These are phyloP conservation scores for Pitangus sulphuratus DNA, from an alignment of 2,797 vertebrate genomes.

Conservation along the genomic window DNA sequence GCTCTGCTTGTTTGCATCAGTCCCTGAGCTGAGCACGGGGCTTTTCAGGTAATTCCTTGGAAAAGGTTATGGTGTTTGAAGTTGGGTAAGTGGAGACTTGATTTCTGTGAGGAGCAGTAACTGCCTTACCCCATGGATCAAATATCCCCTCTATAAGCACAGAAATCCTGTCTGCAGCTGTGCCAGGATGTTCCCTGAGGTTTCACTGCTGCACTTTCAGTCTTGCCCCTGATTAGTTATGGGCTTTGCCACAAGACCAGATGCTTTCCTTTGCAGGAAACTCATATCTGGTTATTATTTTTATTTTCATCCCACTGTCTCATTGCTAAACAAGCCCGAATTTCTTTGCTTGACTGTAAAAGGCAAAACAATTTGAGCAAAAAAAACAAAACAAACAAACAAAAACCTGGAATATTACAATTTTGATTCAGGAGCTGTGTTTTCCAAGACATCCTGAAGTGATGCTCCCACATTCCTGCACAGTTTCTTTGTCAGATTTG, in stretches of 20 bases:
- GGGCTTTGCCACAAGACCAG: not conserved
- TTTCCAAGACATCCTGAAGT: not conserved
- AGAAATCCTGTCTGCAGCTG: not conserved
- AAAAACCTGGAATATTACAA: not conserved
- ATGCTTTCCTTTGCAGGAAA: not conserved
- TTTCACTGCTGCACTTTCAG: not conserved
- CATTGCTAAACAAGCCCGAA: not conserved
- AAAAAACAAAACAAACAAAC: not conserved
- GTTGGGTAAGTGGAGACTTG: not conserved
- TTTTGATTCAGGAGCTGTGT: not conserved
- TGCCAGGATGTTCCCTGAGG: not conserved
- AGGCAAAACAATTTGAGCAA: not conserved
- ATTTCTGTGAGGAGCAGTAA: not conserved
- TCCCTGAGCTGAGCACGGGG: not conserved
- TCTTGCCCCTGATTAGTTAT: not conserved
- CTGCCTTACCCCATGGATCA: not conserved
- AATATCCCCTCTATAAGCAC: not conserved
- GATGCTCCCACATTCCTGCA: not conserved
- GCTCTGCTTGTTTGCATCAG: not conserved
- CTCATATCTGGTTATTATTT: not conserved
- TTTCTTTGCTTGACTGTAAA: not conserved
- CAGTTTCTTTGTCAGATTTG: not conserved
- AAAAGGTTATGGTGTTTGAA: not conserved
- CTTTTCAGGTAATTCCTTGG: not conserved
- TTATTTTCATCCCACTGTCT: not conserved